Conservation (phyloP, 1,140 invertebrate genomes). For the Pachypsylla venusta region DNA sequence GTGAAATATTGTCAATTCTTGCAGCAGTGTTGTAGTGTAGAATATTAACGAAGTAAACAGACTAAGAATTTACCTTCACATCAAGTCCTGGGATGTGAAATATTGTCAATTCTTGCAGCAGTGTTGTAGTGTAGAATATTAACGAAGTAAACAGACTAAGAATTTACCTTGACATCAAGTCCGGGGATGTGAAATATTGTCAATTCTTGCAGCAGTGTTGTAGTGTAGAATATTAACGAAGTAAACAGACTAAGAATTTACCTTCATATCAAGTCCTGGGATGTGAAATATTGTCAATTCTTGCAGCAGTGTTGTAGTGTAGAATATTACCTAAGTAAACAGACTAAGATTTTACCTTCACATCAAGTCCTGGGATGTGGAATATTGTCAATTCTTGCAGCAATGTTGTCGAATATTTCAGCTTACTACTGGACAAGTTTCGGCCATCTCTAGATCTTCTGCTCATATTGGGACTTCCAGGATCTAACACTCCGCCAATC, state of each 20-base stretch:
- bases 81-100: slow-evolving; percentile 91
- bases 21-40: slow-evolving; percentile 37
- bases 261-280: slow-evolving; percentile 30
- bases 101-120: slow-evolving; percentile 65
- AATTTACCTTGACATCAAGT: slow-evolving; percentile 31
- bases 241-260: slow-evolving; percentile 17
- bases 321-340: slow-evolving; percentile 9
- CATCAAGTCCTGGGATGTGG: slow-evolving; percentile 84
- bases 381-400: slow-evolving; percentile 77
- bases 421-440: slow-evolving; percentile 33
- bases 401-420: slow-evolving; percentile 36
- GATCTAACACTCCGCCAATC: slow-evolving; percentile 49
- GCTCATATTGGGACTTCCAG: slow-evolving; percentile 35
- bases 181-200: slow-evolving; percentile 19
- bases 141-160: too few species aligned
- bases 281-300: slow-evolving; percentile 69
- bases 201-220: too few species aligned
- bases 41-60: too few species aligned
- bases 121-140: slow-evolving; percentile 35
- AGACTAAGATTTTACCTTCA: slow-evolving; percentile 48
- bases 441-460: slow-evolving; percentile 35
- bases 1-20: slow-evolving; percentile 81
- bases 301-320: slow-evolving; percentile 39
- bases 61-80: slow-evolving; percentile 51
- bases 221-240: too few species aligned